Evolutionary conservation across 1,140 invertebrate genomes (phyloP), one percentile per base, ranked within the genome.

Genomic region (Microplitis demolitor): DNA sequence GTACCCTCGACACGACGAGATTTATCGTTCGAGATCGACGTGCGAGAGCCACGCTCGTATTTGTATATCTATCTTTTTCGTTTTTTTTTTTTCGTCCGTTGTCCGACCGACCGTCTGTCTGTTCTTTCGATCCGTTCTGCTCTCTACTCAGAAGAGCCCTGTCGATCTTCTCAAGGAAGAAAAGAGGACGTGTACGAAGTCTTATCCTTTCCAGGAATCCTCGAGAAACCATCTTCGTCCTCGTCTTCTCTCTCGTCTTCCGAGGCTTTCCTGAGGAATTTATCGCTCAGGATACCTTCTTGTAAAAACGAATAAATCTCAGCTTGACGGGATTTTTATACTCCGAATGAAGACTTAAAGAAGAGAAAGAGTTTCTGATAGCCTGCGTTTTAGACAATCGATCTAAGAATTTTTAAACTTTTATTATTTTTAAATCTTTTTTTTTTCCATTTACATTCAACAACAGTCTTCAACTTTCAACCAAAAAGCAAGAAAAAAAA

Each of bases 11-110:
- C 63, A 72, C 70, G 37, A 66, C 70, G 63, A 72, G 70, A 72
- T 72, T 72, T 72, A 72, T 72, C 70, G 70, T 50, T 66, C n/a
- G 54, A 66, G 70, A 71, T 71, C 69, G 69, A 71, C 24, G 69
- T 24, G 60, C 16, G 34, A 63, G 69, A 39, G 58, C 56, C 16
- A 54, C 37, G 24, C 9, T 16, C 16, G 37, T 51, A 9, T 50
- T 39, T 53, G 33, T 61, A 39, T 34, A 16, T 50, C 37, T 39
- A 70, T 53, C 50, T 69, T 34, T 56, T 61, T 53, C 13, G n/a
- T 37, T 61, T 37, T 61, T 11, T 60, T 31, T 58, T 58, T 50
- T 64, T 31, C 34, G 35, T 37, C 39, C 39, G 11, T 45, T 11
- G 11, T 45, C 39, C 39, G 5, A 6, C 8, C 37, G 8, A 9